Conservation (phyloP, 1,140 invertebrate species). For the Drosophila sp. region DNA sequence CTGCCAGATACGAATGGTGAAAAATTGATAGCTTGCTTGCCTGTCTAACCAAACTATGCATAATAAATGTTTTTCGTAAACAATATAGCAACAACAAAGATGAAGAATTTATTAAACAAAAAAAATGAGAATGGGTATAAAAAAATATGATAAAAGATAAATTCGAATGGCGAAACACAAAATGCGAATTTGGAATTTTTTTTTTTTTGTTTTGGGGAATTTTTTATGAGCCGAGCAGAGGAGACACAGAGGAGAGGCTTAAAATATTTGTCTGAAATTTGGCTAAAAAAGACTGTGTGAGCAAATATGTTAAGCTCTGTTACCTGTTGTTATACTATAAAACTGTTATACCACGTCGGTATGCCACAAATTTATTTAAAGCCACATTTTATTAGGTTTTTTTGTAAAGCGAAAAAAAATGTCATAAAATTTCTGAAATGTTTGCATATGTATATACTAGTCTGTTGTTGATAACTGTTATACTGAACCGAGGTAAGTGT, state of each 20-base stretch:
- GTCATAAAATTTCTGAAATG: no score
- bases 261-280: neutral
- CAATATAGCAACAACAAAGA: conserved; percentile 51
- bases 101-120: conserved; percentile 66
- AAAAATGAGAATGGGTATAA: conserved; percentile 32
- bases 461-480: no score
- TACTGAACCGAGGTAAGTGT: no score
- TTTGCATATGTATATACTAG: no score
- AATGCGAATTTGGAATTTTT: conserved; percentile 12
- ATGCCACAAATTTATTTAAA: no score
- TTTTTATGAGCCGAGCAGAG: neutral
- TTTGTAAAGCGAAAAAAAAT: no score
- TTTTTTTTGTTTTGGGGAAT: neutral
- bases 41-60: conserved; percentile 76
- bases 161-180: conserved; percentile 28
- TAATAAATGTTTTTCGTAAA: conserved; percentile 77
- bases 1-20: conserved; percentile 71
- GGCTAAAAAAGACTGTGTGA: no score
- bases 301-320: no score
- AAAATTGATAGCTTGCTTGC: conserved; percentile 75
- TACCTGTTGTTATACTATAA: no score
- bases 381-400: no score
- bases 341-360: no score
- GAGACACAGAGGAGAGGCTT: neutral
- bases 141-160: conserved; percentile 38